phyloP scores from a whole-genome alignment of 2,888 invertebrate species.

The Suillia variegata region DNA sequence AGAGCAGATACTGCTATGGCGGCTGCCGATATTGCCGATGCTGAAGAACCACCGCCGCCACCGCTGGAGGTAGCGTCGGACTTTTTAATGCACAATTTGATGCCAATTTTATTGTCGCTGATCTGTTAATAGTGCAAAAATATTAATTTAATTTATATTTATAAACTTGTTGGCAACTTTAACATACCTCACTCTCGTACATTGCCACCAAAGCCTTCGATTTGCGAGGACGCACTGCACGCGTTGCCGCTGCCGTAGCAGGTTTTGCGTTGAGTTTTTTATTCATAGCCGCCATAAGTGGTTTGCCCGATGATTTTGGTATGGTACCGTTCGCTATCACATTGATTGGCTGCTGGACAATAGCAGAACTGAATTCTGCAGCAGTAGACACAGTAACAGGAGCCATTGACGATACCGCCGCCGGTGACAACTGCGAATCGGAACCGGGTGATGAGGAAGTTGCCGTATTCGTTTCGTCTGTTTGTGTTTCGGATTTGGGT shows the following conservation, averaged over 20 bases:
- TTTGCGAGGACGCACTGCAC: conserved; percentile 53
- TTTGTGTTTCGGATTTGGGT: conserved; percentile 56
- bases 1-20: conserved; percentile 25
- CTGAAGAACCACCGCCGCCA: conserved; percentile 7
- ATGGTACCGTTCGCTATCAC: conserved; percentile 55
- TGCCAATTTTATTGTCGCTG: conserved; percentile 62
- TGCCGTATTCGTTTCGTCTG: conserved; percentile 56
- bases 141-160: not conserved
- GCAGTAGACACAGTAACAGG: conserved; percentile 1
- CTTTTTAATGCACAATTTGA: conserved; percentile 61
- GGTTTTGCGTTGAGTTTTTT: conserved; percentile 56
- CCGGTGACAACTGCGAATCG: conserved; percentile 50
- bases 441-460: conserved; percentile 56
- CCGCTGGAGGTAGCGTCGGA: conserved; percentile 41
- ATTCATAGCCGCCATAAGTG: conserved; percentile 52
- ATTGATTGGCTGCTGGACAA: conserved; percentile 31
- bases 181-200: conserved; percentile 66
- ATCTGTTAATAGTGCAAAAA: conserved; percentile 62
- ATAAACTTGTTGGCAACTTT: not conserved
- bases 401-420: conserved; percentile 3
- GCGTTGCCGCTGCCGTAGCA: no score
- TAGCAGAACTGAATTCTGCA: no score
- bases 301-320: conserved; percentile 60
- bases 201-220: conserved; percentile 63
- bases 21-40: conserved; percentile 23